phyloP scores from a whole-genome alignment of 2,797 vertebrate genomes.

The Parauchenoglanis punctatus region DNA sequence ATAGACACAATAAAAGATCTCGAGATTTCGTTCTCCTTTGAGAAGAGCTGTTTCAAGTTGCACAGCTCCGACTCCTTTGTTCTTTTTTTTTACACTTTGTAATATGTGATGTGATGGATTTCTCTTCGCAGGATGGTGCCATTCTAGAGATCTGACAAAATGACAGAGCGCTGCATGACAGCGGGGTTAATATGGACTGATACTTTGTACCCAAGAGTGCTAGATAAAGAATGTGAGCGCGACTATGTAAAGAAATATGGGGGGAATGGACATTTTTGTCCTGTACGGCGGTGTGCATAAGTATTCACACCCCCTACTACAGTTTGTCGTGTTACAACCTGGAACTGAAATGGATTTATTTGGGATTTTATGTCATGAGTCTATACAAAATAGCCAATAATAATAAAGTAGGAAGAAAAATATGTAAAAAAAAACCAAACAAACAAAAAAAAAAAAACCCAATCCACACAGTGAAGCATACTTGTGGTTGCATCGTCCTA shows the following conservation, averaged over 20 bases:
- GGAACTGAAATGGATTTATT: not conserved
- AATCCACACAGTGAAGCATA: not conserved
- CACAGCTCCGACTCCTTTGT: not conserved
- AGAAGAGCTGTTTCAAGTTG: not conserved
- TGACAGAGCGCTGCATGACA: constrained; percentile 6
- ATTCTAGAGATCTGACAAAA: constrained; percentile 3
- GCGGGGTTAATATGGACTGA: constrained; percentile 19
- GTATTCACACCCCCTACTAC: not conserved
- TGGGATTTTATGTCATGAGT: not conserved
- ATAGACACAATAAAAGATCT: constrained; percentile 12
- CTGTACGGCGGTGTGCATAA: not conserved
- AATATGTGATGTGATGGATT: not conserved
- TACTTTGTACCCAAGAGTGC: constrained; percentile 47
- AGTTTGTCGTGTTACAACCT: not conserved
- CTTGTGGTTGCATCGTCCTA: not conserved
- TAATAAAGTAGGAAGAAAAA: not conserved
- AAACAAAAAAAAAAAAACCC: not conserved
- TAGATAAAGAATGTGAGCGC: not conserved
- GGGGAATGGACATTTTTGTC: not conserved
- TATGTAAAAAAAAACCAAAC: not conserved
- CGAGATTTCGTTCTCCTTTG: not conserved
- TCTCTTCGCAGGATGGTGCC: not conserved
- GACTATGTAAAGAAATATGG: not conserved
- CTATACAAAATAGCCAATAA: not conserved
- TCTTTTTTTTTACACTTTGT: not conserved